phyloP scores from a whole-genome alignment of 2,113 vertebrate genomes.

The Motacilla alba region DNA sequence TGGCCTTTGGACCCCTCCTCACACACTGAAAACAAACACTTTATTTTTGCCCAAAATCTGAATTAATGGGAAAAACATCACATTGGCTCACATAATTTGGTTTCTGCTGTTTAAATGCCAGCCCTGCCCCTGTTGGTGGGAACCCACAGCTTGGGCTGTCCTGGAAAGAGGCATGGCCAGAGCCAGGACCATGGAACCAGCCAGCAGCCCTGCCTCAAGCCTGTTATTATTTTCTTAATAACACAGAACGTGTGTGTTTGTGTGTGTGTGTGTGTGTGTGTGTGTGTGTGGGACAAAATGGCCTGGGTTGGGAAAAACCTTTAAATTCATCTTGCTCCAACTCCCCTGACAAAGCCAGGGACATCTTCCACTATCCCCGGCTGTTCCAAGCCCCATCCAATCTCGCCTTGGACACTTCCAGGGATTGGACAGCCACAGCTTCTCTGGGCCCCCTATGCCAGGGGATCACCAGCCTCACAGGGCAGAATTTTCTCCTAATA shows the following conservation, averaged over 20 bases:
- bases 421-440: neutral
- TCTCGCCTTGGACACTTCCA: neutral
- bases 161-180: neutral
- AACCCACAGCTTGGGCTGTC: neutral
- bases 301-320: neutral
- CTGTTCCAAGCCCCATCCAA: accelerated
- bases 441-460: neutral
- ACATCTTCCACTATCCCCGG: neutral
- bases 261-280: neutral
- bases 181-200: neutral
- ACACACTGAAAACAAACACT: neutral
- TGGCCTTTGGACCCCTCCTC: neutral
- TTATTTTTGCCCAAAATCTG: neutral
- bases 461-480: neutral
- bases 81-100: neutral
- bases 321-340: accelerated
- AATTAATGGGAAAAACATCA: neutral
- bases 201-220: neutral
- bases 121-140: neutral
- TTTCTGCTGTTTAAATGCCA: neutral
- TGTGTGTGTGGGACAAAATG: accelerated
- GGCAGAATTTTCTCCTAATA: too few species aligned
- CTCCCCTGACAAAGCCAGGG: neutral
- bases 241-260: accelerated
- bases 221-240: neutral